A percentile compares a stretch with the other conserved stretches of the same genome.
These are phyloP conservation scores for Gracilinanus agilis DNA, from an alignment of 2,113 vertebrate genomes.

Conservation along the genomic window DNA sequence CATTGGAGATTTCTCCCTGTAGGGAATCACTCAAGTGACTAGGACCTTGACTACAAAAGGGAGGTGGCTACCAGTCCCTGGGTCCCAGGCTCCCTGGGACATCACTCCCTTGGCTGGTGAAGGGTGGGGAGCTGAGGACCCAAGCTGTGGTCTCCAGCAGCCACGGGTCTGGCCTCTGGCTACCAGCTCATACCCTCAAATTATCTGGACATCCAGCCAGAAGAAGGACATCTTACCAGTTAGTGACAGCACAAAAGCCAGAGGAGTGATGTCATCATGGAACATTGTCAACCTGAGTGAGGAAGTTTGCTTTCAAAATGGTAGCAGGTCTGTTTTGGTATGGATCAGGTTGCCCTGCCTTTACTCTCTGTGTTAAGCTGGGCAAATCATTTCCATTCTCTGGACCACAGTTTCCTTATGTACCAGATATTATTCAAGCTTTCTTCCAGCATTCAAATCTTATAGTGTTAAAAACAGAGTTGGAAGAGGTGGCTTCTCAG, in stretches of 20 bases:
- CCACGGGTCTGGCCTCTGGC: neutral
- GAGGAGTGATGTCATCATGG: too few species aligned
- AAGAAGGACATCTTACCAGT: neutral
- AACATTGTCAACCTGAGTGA: neutral
- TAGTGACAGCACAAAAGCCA: conserved; percentile 28
- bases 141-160: neutral
- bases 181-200: conserved; percentile 22
- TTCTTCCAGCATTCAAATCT: neutral
- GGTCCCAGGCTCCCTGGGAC: neutral
- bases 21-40: neutral
- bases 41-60: neutral
- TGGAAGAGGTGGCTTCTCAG: neutral
- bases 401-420: neutral
- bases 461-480: neutral
- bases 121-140: neutral
- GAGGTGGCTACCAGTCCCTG: neutral
- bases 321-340: neutral
- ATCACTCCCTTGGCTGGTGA: neutral
- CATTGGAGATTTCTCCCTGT: neutral
- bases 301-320: neutral
- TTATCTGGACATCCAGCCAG: neutral
- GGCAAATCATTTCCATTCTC: neutral
- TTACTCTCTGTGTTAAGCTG: neutral
- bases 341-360: neutral
- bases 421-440: neutral